A percentile compares a stretch with the other conserved stretches of the same genome.
These are phyloP conservation scores for Laticauda laticaudata DNA, from an alignment of 2,113 vertebrate species.

Conservation along the genomic window DNA sequence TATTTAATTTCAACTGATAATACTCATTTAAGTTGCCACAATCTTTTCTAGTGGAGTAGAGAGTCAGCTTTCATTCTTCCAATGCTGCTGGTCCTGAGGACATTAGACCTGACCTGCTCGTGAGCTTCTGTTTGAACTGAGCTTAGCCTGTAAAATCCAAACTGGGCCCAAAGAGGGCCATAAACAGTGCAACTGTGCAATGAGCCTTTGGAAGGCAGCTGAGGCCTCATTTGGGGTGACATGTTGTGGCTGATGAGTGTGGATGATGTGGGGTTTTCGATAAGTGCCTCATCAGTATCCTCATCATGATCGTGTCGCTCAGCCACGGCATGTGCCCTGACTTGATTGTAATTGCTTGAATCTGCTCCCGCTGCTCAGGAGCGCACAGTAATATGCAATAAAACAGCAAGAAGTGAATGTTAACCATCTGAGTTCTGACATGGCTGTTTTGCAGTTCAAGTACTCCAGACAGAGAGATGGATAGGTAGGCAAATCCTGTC, in stretches of 20 bases:
- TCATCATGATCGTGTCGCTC: conserved; percentile 95
- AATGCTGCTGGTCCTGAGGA: conserved; percentile 43
- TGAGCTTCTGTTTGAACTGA: conserved; percentile 79
- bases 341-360: conserved; percentile 99
- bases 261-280: conserved; percentile 90
- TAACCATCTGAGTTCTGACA: conserved; percentile 87
- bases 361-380: conserved; percentile 98
- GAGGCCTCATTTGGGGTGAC: conserved; percentile 84
- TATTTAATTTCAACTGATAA: background rate
- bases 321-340: conserved; percentile 98
- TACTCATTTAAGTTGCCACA: background rate
- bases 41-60: conserved; percentile 4
- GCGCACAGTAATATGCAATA: conserved; percentile 93
- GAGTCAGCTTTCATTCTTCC: conserved; percentile 57
- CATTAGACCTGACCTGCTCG: conserved; percentile 55
- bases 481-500: conserved; percentile 50
- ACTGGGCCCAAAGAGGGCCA: conserved; percentile 89
- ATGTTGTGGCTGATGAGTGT: conserved; percentile 86
- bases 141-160: conserved; percentile 80
- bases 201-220: conserved; percentile 81
- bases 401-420: conserved; percentile 91
- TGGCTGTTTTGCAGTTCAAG: conserved; percentile 76
- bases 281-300: conserved; percentile 99
- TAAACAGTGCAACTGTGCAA: conserved; percentile 82
- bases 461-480: conserved; percentile 65